phyloP scores from a whole-genome alignment of 1,140 invertebrate genomes.

The Theocolax elegans region DNA sequence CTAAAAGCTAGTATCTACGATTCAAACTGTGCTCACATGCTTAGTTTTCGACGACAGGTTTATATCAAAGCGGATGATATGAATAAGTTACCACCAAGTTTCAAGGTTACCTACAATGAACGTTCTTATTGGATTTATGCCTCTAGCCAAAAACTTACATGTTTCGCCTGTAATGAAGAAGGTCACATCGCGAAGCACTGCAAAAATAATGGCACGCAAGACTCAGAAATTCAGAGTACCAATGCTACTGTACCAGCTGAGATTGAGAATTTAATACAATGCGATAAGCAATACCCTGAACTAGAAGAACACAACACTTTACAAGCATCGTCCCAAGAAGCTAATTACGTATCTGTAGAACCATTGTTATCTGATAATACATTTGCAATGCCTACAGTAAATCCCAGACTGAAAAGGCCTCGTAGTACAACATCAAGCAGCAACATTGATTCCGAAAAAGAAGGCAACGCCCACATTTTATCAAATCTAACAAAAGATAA shows the following conservation, averaged over 20 bases:
- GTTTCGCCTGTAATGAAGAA: slow-evolving; percentile 26
- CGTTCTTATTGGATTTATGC: slow-evolving; percentile 26
- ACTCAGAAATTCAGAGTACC: neutral
- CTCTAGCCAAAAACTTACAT: slow-evolving; percentile 14
- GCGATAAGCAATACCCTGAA: neutral
- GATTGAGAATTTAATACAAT: neutral
- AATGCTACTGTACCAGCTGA: neutral
- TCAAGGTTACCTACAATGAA: neutral
- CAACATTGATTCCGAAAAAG: no score
- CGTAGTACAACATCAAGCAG: no score
- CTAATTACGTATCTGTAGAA: no score
- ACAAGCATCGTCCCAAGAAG: neutral
- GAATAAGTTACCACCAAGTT: neutral
- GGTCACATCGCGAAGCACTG: slow-evolving; percentile 8
- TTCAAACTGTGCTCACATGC: neutral
- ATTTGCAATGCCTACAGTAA: no score
- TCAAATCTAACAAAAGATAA: neutral
- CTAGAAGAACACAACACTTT: neutral
- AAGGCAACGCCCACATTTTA: no score
- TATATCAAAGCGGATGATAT: slow-evolving; percentile 2
- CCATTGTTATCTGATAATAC: no score
- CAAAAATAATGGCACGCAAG: neutral
- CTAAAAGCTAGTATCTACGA: slow-evolving; percentile 5
- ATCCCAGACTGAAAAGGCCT: no score
- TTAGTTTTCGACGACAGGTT: neutral